These are phyloP conservation scores for Xiphophorus hellerii DNA, from an alignment of 2,113 vertebrate genomes.

Conservation along the genomic window DNA sequence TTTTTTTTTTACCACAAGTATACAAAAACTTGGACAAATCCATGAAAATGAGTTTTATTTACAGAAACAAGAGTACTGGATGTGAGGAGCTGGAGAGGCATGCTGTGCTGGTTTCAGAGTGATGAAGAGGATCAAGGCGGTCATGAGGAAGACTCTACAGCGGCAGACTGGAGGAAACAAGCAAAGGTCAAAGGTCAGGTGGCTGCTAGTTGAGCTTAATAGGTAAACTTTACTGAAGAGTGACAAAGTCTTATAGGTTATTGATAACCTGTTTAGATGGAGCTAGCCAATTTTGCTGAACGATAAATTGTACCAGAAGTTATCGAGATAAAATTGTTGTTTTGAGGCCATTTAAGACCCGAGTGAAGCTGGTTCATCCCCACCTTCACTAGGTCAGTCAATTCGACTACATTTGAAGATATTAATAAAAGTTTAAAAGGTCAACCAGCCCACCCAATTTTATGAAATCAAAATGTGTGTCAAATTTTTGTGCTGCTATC, in stretches of 20 bases:
- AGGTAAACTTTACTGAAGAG: neutral
- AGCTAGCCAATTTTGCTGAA: too few species aligned
- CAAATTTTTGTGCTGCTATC: too few species aligned
- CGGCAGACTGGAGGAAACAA: conserved; percentile 74
- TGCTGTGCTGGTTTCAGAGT: conserved; percentile 80
- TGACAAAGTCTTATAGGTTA: neutral
- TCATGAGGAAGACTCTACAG: conserved; percentile 87
- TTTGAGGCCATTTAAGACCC: too few species aligned
- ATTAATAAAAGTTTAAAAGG: too few species aligned
- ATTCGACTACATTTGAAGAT: too few species aligned
- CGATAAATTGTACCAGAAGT: too few species aligned
- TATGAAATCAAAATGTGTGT: too few species aligned
- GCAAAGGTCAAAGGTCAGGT: neutral
- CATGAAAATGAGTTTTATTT: conserved; percentile 95
- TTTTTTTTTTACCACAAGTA: conserved; percentile 85
- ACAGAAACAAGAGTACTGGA: conserved; percentile 87
- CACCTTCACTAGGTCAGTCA: too few species aligned
- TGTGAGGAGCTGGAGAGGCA: conserved; percentile 74
- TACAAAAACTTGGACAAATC: conserved; percentile 87
- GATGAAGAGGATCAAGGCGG: conserved; percentile 62
- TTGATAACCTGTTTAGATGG: neutral
- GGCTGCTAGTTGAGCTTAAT: neutral
- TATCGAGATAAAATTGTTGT: too few species aligned
- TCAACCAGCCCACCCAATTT: too few species aligned
- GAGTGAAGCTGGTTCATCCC: too few species aligned